Evolutionary conservation across 2,797 vertebrate species (phyloP), one percentile per base, ranked within the genome.

Genomic region (Macropodus opercularis): DNA sequence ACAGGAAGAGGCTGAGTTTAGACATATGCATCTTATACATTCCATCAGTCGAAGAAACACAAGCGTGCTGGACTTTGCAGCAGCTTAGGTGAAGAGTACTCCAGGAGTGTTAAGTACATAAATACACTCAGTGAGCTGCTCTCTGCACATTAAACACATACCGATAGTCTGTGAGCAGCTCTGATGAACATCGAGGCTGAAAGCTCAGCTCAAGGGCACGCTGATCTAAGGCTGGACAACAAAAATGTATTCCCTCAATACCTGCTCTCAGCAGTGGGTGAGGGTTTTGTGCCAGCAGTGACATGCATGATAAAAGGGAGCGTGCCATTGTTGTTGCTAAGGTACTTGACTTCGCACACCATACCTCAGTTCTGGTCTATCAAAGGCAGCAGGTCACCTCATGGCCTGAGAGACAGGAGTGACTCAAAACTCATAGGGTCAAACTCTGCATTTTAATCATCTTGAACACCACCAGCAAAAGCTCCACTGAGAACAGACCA

Each of bases 161-260:
- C 42, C 17, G 50, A 68, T 6, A 50, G 66, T 17, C 50, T 68
- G 47, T 29, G 36, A 63, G 69, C 64, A 23, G 68, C 54, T 65
- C 59, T 29, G 54, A 21, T 32, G 39, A 12, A 64, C 42, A 72
- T 35, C 53, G 58, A 62, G 53, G 55, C 70, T 22, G 19, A 27
- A 46, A 18, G 53, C 27, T 72, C 69, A 57, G 59, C 43, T 75
- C 34, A 59, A 67, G 62, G 66, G 32, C 49, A 50, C 18, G 2
- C 19, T 53, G 38, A 62, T 19, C 32, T 18, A 13, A 50, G 34
- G 52, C 44, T 13, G n/a, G 72, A 75, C 62, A 66, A 70, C 48
- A 83, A 78, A 27, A 71, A 61, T 34, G 6, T 70, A 79, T 75
- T 44, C 53, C 43, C 46, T 75, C 67, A 56, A 67, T 43, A 72